phyloP scores from a whole-genome alignment of 2,797 vertebrate genomes.

The Decapterus maruadsi region DNA sequence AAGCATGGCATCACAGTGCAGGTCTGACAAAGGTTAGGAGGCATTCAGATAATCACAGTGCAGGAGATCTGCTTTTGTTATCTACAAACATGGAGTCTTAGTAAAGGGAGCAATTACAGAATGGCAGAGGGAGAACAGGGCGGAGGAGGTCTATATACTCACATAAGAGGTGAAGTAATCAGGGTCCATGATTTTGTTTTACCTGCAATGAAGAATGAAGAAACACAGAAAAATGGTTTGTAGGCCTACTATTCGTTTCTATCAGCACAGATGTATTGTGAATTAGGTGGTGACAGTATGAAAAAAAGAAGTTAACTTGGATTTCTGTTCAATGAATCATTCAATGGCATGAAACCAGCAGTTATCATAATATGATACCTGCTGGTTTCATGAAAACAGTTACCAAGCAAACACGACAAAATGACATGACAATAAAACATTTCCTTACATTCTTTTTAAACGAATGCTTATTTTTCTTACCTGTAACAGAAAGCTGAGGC shows the following conservation, averaged over 20 bases:
- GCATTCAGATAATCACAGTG: neutral
- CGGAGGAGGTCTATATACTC: slow-evolving; percentile 43
- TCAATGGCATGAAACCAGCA: neutral
- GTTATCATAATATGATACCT: neutral
- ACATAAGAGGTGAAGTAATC: slow-evolving; percentile 67
- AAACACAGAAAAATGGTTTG: neutral
- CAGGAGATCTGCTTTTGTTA: neutral
- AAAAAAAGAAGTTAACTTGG: neutral
- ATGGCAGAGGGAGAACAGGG: neutral
- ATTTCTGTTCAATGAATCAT: neutral
- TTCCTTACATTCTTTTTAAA: neutral
- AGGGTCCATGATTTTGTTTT: slow-evolving; percentile 63
- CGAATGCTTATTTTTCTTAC: slow-evolving; percentile 39
- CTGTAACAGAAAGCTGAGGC: slow-evolving; percentile 39
- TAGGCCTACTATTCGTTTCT: neutral
- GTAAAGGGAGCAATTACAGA: neutral
- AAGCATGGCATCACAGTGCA: neutral
- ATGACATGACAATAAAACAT: neutral
- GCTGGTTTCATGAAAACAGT: neutral
- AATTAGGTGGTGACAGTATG: neutral
- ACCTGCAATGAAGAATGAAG: slow-evolving; percentile 7
- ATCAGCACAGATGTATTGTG: neutral
- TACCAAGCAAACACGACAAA: neutral
- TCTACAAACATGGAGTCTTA: neutral
- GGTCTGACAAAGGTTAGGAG: neutral